Evolutionary conservation across 2,797 vertebrate species (phyloP), one percentile per base, ranked within the genome.

Genomic region (Apogon talboti): DNA sequence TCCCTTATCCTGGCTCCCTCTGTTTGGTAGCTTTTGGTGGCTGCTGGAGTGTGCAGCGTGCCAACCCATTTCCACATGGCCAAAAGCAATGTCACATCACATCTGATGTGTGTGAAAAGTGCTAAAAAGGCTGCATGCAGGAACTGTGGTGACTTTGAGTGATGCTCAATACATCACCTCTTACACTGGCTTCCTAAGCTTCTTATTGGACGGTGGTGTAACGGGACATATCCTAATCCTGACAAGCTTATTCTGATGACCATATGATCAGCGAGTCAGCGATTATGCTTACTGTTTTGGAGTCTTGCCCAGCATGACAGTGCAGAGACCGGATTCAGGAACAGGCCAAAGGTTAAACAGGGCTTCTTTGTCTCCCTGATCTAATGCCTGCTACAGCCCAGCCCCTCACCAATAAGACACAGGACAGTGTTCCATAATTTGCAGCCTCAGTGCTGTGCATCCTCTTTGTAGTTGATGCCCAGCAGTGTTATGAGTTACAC

Each of bases 121-220:
- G 21, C 49, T 62, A 33, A 81, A 28, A 81, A 71, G 56, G 56
- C 63, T 4, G 7, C 30, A 48, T 53, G 60, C 42, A 70, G 68
- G 78, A 78, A 81, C 44, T 75, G 46, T 44, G 43, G 38, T 61
- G 50, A 76, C 62, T 76, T 69, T 65, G 56, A 74, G 63, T 67
- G 45, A 28, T 47, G 45, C 50, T 74, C 60, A 46, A 48, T 60
- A 50, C 71, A 77, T 76, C 73, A 67, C 55, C 44, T 18, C 1
- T 33, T 55, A 16, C 67, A 71, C 44, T 74, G 60, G 60, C 57
- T 63, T 84, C 53, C 62, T 89, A 83, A 86, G 81, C 83, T 74
- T 85, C 79, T 86, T 86, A 84, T 84, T 87, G 71, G 66, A 67
- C 24, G 45, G 49, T 82, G 74, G 71, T 83, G 74, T 81, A 82